Evolutionary conservation across 2,113 vertebrate genomes (phyloP), one percentile per base, ranked within the genome.

Genomic region (Pithys albifrons): DNA sequence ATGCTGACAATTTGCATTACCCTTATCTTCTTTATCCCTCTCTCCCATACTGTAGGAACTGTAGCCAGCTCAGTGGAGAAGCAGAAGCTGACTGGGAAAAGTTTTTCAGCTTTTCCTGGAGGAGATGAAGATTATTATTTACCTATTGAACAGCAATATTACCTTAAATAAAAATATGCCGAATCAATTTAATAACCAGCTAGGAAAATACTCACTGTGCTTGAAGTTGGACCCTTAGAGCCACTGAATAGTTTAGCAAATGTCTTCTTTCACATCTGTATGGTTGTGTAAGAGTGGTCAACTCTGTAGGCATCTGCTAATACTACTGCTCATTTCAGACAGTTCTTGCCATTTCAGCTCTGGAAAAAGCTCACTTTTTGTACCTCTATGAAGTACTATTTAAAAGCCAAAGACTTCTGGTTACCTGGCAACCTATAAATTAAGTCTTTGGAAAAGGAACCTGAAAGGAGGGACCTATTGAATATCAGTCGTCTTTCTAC

Each of bases 371-470:
- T 91, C 57, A 20, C 54, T 64, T 97, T 96, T 95, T 93, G 58
- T 76, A 76, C 65, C 59, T 84, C 48, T 49, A 51, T 77, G 75
- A 88, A 96, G 71, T 76, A 93, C 88, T 95, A 96, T 91, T 96
- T 91, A 96, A 91, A 94, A 96, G 94, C 92, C 75, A 95, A 91
- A 51, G 87, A 80, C 25, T 75, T 54, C 66, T 51, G 45, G 95
- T 98, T 98, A 96, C 98, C 97, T 96, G 97, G 98, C 98, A 98
- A 98, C 97, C 89, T 91, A 61, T 94, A 91, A 97, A 97, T 89
- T 82, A 96, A 24, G n/a, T 79, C 37, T 52, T 85, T 88, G 84
- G 92, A 89, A 97, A 95, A 93, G 69, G 41, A 95, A 93, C 41
- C 89, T 76, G 89, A 85, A 95, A 73, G 82, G 83, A n/a, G 28